Base-by-base conservation (phyloP, 1,140 invertebrate species). In the Matsumurasca onukii region DNA sequence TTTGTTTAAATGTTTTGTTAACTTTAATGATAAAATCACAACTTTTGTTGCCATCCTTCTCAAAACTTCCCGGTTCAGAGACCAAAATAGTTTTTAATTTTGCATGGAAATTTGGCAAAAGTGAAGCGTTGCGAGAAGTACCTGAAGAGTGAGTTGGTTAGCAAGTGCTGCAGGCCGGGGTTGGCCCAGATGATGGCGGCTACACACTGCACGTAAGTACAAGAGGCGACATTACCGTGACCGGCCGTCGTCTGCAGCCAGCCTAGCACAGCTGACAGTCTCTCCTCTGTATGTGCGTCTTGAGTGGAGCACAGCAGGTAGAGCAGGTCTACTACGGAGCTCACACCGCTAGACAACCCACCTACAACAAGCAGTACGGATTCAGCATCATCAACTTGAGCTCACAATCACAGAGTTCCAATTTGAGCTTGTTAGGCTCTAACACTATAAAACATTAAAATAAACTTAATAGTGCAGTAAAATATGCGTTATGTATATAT, bases 111-210 rank as follows among this genome's bases (percentile, higher is more conserved):
- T n/a, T n/a, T n/a, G n/a, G n/a, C n/a, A n/a, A n/a, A n/a, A n/a
- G n/a, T n/a, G n/a, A n/a, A n/a, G n/a, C n/a, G n/a, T n/a, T n/a
- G n/a, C n/a, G n/a, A n/a, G n/a, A 27, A 70, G 31, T 70, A 52
- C 57, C 67, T 68, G 20, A 69, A 72, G 24, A 67, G 39, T 31
- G 66, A 20, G 49, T 34, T 51, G 15, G 68, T 67, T 31, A 64
- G 13, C 15, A 62, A 61, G 39, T 34, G 64, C 27, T 67, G 66
- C 31, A 70, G 55, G 62, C 88, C 83, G 75, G 90, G 86, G 25
- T 88, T 83, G 66, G 87, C 85, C 93, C 93, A 95, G 69, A 97
- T 80, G 20, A 95, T 90, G 31, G 92, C 88, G 20, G 90, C 88
- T 61, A 91, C 85, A 70, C 88, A 90, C 67, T 89, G 88, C 49